Conservation (phyloP, 2,888 invertebrate species). For the Teleogryllus oceanicus region DNA sequence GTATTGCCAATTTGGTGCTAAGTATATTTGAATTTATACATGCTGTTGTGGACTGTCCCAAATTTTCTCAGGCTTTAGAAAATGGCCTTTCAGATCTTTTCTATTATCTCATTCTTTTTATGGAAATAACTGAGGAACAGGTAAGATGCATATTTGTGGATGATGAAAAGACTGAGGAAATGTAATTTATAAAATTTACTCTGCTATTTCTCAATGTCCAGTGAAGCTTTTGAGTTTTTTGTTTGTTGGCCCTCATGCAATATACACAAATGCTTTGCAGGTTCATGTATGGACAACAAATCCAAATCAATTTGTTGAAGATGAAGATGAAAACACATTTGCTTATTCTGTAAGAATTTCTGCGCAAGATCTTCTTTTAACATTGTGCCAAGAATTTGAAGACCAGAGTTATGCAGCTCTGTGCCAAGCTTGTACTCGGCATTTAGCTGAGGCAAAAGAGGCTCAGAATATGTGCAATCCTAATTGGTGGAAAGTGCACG, state of each 20-base stretch:
- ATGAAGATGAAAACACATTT: constrained; percentile 62
- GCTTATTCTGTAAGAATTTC: constrained; percentile 63
- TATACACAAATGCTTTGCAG: constrained; percentile 39
- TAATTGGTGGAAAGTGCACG: constrained; percentile 65
- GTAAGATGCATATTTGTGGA: constrained; percentile 50
- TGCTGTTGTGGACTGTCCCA: constrained; percentile 57
- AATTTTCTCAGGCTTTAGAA: constrained; percentile 56
- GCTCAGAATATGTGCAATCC: constrained; percentile 50
- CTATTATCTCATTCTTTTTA: constrained; percentile 64
- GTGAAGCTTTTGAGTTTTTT: too few species aligned
- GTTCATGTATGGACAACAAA: constrained; percentile 59
- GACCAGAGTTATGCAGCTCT: constrained; percentile 55
- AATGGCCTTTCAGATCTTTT: constrained; percentile 61
- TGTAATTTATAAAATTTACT: too few species aligned
- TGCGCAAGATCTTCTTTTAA: constrained; percentile 56
- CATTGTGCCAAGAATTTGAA: constrained; percentile 54
- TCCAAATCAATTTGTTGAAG: constrained; percentile 65
- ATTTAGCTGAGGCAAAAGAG: constrained; percentile 57
- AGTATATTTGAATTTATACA: constrained; percentile 66
- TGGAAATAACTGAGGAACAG: constrained; percentile 68
- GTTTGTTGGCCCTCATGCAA: not conserved
- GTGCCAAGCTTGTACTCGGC: constrained; percentile 57
- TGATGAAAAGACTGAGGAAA: constrained; percentile 57
- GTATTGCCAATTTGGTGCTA: constrained; percentile 62
- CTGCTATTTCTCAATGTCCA: too few species aligned